Conservation (phyloP, 2,888 invertebrate genomes). For the Temnothorax rugatulus region DNA sequence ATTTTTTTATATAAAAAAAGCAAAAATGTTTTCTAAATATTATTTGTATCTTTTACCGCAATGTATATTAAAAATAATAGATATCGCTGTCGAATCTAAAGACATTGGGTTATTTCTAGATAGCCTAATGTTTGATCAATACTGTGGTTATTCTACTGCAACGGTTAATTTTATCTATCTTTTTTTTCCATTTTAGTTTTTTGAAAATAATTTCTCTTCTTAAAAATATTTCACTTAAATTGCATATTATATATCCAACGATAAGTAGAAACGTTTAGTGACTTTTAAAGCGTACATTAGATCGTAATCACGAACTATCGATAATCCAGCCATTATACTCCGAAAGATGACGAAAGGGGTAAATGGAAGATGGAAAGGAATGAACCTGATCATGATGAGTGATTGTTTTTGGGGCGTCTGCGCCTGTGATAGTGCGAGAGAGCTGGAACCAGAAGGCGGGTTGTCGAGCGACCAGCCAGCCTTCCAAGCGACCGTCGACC, state of each 20-base stretch:
- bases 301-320: background rate
- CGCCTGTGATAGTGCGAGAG: conserved; percentile 68
- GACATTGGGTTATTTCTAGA: background rate
- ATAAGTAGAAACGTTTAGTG: background rate
- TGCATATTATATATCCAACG: background rate
- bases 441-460: conserved; percentile 52
- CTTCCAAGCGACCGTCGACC: conserved; percentile 50
- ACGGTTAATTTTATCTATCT: background rate
- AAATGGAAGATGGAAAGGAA: background rate
- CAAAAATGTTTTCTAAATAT: background rate
- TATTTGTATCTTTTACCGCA: background rate
- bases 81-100: background rate
- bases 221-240: background rate
- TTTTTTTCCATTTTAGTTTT: background rate
- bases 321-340: background rate
- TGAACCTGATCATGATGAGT: conserved; percentile 52
- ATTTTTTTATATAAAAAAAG: background rate
- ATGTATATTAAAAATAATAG: background rate
- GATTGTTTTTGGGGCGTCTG: conserved; percentile 76
- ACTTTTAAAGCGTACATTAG: background rate
- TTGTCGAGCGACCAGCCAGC: conserved; percentile 17
- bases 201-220: background rate
- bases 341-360: background rate
- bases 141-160: background rate
- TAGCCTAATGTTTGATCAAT: conserved; percentile 11